A percentile compares a stretch with the other conserved stretches of the same genome.
Evolutionary conservation across 2,113 vertebrate species (phyloP).

Genomic region (Alethe diademata): DNA sequence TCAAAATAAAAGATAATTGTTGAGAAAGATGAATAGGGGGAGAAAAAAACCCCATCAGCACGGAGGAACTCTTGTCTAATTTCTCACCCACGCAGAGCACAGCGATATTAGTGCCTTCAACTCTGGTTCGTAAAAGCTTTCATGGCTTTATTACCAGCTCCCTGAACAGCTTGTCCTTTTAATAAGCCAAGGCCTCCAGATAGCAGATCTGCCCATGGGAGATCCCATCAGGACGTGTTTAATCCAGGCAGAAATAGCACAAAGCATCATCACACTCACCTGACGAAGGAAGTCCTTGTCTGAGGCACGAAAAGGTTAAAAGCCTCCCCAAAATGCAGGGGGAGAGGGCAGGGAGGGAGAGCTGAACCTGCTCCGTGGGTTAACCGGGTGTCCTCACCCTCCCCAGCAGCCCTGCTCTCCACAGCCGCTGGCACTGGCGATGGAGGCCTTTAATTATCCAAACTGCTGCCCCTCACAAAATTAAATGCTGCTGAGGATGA

Average conservation of each 20-base stretch:
- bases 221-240: not conserved
- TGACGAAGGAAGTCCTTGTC: not conserved
- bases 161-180: constrained; percentile 38
- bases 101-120: constrained; percentile 55
- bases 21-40: constrained; percentile 52
- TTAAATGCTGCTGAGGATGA: constrained; percentile 50
- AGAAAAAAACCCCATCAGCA: not conserved
- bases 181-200: constrained; percentile 41
- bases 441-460: constrained; percentile 63
- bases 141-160: constrained; percentile 47
- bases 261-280: not conserved
- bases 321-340: not conserved
- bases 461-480: constrained; percentile 54
- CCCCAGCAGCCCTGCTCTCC: not conserved
- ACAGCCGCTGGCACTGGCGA: not conserved
- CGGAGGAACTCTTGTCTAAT: constrained; percentile 65
- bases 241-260: not conserved
- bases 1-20: constrained; percentile 71
- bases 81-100: constrained; percentile 61
- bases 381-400: not conserved
- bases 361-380: not conserved
- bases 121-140: constrained; percentile 52
- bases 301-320: not conserved
- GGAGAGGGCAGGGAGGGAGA: not conserved
- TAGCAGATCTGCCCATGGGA: constrained; percentile 15